phyloP scores from a whole-genome alignment of 2,888 invertebrate genomes.

The Aleiodes leptofemur region DNA sequence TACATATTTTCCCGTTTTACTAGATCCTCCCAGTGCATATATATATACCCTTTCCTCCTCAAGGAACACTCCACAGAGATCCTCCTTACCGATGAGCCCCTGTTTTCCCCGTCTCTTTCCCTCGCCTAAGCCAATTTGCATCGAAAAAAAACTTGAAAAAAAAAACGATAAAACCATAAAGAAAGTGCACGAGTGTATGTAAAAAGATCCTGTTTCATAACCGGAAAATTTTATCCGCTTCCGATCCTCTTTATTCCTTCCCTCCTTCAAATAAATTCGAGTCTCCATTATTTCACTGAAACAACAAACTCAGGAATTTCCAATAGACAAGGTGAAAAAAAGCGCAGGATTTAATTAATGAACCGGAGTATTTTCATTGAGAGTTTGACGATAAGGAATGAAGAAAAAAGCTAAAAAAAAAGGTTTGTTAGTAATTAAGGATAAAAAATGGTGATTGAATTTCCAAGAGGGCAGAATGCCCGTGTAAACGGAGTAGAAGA shows the following conservation, averaged over 20 bases:
- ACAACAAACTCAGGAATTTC: slow-evolving; percentile 24
- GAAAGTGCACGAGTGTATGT: slow-evolving; percentile 42
- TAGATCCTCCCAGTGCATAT: slow-evolving; percentile 35
- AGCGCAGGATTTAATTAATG: slow-evolving; percentile 22
- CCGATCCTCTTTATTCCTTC: slow-evolving; percentile 36
- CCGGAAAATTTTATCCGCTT: slow-evolving; percentile 48
- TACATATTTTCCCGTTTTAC: slow-evolving; percentile 35
- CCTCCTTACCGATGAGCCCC: slow-evolving; percentile 22
- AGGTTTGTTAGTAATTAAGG: slow-evolving; percentile 33
- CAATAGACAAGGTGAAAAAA: slow-evolving; percentile 5
- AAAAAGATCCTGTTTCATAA: slow-evolving; percentile 38
- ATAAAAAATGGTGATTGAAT: slow-evolving; percentile 44
- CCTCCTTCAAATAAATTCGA: too few relatives aligned
- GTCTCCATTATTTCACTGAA: background rate
- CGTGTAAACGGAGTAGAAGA: slow-evolving; percentile 7
- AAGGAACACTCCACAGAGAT: slow-evolving; percentile 37
- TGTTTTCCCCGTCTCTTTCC: background rate
- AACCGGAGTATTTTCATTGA: slow-evolving; percentile 14
- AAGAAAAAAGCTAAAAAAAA: background rate
- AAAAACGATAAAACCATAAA: slow-evolving; percentile 33
- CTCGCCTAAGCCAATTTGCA: slow-evolving; percentile 49
- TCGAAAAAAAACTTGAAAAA: slow-evolving; percentile 47
- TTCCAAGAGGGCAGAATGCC: slow-evolving; percentile 24
- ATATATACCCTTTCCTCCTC: slow-evolving; percentile 33
- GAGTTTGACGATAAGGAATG: slow-evolving; percentile 7